Evolutionary conservation across 1,140 invertebrate species (phyloP).

Genomic region (Apis cerana): DNA sequence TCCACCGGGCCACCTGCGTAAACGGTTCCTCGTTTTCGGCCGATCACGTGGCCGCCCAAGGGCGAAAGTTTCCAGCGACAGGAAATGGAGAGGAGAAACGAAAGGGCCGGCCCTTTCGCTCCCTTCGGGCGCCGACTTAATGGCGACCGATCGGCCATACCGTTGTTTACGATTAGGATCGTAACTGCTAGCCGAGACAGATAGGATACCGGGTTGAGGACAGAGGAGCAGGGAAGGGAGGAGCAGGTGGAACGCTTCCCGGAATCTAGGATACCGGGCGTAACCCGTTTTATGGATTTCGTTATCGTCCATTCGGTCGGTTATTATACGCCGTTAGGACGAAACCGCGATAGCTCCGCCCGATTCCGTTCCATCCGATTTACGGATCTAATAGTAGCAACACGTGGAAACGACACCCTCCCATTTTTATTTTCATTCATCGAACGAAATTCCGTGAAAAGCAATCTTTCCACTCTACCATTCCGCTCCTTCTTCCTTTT

Average conservation of each 20-base stretch:
- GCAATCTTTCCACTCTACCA: not conserved
- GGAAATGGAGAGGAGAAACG: slow-evolving; percentile 29
- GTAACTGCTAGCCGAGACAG: slow-evolving; percentile 14
- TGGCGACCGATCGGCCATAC: slow-evolving; percentile 40
- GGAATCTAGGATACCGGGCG: slow-evolving; percentile 32
- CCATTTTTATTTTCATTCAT: not conserved
- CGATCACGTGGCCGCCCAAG: slow-evolving; percentile 22
- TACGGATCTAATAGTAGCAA: not conserved
- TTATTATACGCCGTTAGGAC: slow-evolving; percentile 38
- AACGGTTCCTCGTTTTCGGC: not conserved
- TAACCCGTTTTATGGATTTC: slow-evolving; percentile 52
- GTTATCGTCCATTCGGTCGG: slow-evolving; percentile 42
- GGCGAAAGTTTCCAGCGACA: slow-evolving; percentile 36
- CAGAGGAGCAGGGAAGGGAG: not conserved
- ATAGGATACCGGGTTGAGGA: slow-evolving; percentile 3
- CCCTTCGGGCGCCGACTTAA: slow-evolving; percentile 33
- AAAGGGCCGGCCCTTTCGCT: slow-evolving; percentile 12
- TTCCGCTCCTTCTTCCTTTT: no score
- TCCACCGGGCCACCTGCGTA: slow-evolving; percentile 18
- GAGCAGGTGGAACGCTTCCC: slow-evolving; percentile 18
- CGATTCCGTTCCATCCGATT: slow-evolving; percentile 38
- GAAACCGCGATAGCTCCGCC: slow-evolving; percentile 4
- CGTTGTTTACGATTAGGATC: slow-evolving; percentile 53
- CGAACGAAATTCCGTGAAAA: no score
- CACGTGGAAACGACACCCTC: not conserved